Percentiles rank a stretch among this genome's conserved stretches.
Evolutionary conservation across 1,140 invertebrate genomes (phyloP).

Genomic region (honey bee (Apis mellifera)): Amel_HAv3.1 CM009944.2:9480001-9480500

Average conservation of each 20-base stretch:
- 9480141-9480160: conserved; percentile 38
- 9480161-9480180: conserved; percentile 8
- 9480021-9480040: background rate
- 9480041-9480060: background rate
- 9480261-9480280: conserved; percentile 49
- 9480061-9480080: background rate
- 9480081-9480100: background rate
- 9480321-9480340: conserved; percentile 42
- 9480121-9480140: background rate
- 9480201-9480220: conserved; percentile 61
- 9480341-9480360: conserved; percentile 16
- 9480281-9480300: conserved; percentile 9
- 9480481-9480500: conserved; percentile 37
- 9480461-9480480: conserved; percentile 66
- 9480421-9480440: conserved; percentile 68
- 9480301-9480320: conserved; percentile 72
- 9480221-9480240: background rate
- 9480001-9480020: background rate
- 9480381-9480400: conserved; percentile 13
- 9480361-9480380: background rate
- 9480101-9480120: background rate
- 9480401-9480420: conserved; percentile 68
- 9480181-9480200: conserved; percentile 61
- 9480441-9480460: conserved; percentile 73
- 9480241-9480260: conserved; percentile 41